Evolutionary conservation across 35 echinoderm and acorn worm genomes (phyloP).

Genomic region (Strongylocentrotus purpuratus): DNA sequence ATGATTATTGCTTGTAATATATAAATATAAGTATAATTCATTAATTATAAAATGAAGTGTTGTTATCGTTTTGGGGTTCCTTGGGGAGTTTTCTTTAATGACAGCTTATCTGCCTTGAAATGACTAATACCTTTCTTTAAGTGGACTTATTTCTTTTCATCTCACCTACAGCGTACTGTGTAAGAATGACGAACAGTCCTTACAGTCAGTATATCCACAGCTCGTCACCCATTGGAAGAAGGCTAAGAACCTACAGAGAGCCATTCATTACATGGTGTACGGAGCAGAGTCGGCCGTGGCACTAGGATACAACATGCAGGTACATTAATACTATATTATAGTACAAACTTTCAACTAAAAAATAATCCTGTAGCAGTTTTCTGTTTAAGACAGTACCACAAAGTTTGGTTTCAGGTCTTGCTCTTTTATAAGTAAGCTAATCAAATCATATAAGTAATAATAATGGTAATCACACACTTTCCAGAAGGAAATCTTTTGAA

Average conservation of each 20-base stretch:
- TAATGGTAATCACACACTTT: no score
- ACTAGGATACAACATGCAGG: slow-evolving; percentile 96
- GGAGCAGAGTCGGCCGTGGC: slow-evolving; percentile 91
- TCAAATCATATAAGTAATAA: no score
- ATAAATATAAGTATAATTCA: no score
- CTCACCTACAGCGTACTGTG: slow-evolving; percentile 47
- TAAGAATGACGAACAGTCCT: slow-evolving; percentile 51
- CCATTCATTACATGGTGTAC: slow-evolving; percentile 85
- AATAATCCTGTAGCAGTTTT: background rate
- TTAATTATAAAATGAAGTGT: no score
- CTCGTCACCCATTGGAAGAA: slow-evolving; percentile 89
- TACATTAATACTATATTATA: background rate
- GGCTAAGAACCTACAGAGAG: slow-evolving; percentile 71
- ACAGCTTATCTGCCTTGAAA: no score
- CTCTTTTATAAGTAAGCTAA: no score
- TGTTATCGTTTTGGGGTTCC: no score
- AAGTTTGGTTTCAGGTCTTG: no score
- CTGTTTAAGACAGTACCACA: background rate
- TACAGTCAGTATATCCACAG: slow-evolving; percentile 85
- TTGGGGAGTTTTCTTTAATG: no score
- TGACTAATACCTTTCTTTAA: no score
- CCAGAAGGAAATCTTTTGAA: no score
- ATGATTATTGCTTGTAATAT: background rate
- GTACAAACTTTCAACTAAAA: background rate
- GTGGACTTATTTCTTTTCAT: background rate